Evolutionary conservation across 2,797 vertebrate species (phyloP).

Genomic region (Masticophis lateralis): DNA sequence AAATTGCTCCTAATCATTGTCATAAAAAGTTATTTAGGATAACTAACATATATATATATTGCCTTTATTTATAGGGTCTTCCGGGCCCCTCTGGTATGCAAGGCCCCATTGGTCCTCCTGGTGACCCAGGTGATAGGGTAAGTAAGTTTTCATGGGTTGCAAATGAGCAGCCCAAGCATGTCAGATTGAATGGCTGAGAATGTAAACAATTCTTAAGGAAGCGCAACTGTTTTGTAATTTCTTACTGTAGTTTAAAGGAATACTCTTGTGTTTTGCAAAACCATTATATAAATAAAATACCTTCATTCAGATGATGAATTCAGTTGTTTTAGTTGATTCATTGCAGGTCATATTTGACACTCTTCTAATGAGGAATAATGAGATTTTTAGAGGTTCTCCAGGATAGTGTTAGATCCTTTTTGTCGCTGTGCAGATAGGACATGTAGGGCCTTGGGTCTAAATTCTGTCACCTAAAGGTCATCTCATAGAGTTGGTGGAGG

Average conservation of each 20-base stretch:
- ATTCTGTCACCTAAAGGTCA: neutral
- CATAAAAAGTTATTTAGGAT: slow-evolving; percentile 1
- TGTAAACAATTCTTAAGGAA: neutral
- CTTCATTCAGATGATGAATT: neutral
- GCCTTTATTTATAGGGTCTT: slow-evolving; percentile 81
- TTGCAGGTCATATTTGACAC: neutral
- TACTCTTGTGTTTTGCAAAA: neutral
- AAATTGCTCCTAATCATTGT: slow-evolving; percentile 2
- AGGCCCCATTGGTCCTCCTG: slow-evolving; percentile 86
- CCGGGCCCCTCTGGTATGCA: slow-evolving; percentile 90
- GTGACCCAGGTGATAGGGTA: slow-evolving; percentile 95
- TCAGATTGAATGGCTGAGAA: neutral
- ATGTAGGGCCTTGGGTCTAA: neutral
- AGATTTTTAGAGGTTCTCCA: neutral
- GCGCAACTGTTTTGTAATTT: neutral
- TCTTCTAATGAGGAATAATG: neutral
- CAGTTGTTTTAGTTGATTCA: neutral
- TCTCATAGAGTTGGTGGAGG: neutral
- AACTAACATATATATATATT: slow-evolving; percentile 7
- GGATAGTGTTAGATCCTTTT: neutral
- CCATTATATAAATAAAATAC: neutral
- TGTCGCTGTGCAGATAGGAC: too few species aligned
- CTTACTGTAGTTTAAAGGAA: neutral
- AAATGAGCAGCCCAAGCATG: neutral
- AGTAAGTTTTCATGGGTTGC: slow-evolving; percentile 75